Percentiles rank a stretch among this genome's conserved stretches.
These are phyloP conservation scores for Tenualosa ilisha DNA, from an alignment of 2,797 vertebrate genomes.

Conservation along the genomic window DNA sequence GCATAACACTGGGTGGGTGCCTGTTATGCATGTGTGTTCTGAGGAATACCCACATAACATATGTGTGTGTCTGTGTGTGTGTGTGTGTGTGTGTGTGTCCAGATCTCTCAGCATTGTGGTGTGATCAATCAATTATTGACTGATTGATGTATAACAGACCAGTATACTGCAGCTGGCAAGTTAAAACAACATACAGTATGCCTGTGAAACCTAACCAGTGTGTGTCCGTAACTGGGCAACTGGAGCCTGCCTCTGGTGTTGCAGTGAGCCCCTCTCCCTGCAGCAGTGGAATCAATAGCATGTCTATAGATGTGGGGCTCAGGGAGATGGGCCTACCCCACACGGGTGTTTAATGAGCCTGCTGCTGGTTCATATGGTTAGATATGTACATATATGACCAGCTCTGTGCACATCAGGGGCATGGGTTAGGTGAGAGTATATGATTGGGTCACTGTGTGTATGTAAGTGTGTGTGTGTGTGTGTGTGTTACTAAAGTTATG, in stretches of 20 bases:
- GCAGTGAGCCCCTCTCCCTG: neutral
- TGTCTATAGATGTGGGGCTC: neutral
- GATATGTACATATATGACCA: neutral
- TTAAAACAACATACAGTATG: neutral
- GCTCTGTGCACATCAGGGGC: neutral
- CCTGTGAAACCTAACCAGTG: neutral
- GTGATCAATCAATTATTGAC: neutral
- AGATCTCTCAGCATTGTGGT: neutral
- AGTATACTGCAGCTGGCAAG: neutral
- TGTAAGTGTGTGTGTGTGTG: constrained; percentile 34
- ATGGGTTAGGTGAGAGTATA: neutral
- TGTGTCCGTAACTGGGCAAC: neutral
- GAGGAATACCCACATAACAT: neutral
- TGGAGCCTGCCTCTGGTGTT: neutral
- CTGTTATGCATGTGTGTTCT: neutral
- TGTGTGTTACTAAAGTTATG: neutral
- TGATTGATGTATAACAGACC: neutral
- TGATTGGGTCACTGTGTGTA: constrained; percentile 10
- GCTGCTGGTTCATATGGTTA: neutral
- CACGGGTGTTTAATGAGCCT: neutral
- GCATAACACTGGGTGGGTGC: neutral
- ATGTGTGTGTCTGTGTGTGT: neutral
- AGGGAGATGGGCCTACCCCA: neutral
- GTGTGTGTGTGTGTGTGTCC: neutral
- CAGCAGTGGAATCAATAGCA: neutral